Evolutionary conservation across 2,797 vertebrate species (phyloP), one percentile per base, ranked within the genome.

Genomic region (Chelonia mydas): DNA sequence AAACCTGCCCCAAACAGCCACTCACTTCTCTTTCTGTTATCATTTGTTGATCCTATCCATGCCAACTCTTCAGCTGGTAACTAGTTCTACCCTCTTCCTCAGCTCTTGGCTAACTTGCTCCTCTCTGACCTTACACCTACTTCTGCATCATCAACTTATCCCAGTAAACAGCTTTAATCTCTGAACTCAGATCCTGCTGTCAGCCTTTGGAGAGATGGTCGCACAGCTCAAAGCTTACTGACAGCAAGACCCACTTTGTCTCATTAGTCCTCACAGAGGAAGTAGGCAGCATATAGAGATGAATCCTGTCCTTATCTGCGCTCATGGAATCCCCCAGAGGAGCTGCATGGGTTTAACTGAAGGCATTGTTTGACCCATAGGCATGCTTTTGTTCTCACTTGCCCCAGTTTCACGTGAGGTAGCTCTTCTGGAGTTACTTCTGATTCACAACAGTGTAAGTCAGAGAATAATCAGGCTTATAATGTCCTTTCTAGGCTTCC

Each of bases 241-340:
- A 76, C 84, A 77, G 33, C 47, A 87, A 57, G 65, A 49, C 12
- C 81, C 28, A 50, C 4, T 57, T 61, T 51, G 23, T 57, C 90
- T 90, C 87, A 86, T 68, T 87, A 80, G 45, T 72, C 88, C 83
- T 41, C 84, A 90, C 19, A 65, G 31, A 86, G 77, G 54, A 90
- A n/a, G 88, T 31, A 27, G 87, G 80, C 77, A 96, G 89, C 77
- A 37, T 41, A 41, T 77, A 50, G 88, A 72, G 33, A 51, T 15
- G 2, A 33, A 41, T 57, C 85, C 88, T 88, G n/a, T 57, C 33
- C 11, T 11, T 7, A 15, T 78, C 86, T 74, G 59, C 88, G 90
- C 6, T 91, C 68, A 11, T 12, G 55, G 31, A 33, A 37, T 74
- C 68, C 45, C 82, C 86, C 88, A 84, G 25, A 55, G 23, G 21